Conservation (phyloP, 2,113 vertebrate genomes). For the Trematomus loennbergii region DNA sequence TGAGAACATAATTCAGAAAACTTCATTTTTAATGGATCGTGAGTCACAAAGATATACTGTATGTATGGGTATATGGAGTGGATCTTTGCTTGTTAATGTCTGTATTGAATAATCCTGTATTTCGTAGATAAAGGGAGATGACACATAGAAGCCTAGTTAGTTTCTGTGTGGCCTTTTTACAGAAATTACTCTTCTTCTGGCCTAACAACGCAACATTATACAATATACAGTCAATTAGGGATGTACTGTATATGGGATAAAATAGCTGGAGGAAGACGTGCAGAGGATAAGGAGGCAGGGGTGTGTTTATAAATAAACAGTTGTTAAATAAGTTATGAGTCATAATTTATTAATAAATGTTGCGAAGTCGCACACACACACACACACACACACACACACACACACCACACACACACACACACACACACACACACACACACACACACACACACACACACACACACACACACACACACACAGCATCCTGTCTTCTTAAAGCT, state of each 20-base stretch:
- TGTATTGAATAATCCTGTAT: neutral
- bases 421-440: neutral
- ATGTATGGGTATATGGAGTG: neutral
- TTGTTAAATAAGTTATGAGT: conserved; percentile 75
- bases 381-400: conserved; percentile 16
- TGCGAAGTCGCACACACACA: conserved; percentile 13
- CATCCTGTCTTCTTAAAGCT: conserved; percentile 59
- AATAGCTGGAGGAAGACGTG: conserved; percentile 15
- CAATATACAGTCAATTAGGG: neutral
- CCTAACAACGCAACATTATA: conserved; percentile 2
- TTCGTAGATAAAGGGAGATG: neutral
- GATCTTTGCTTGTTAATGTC: neutral
- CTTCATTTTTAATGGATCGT: neutral
- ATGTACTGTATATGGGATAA: neutral
- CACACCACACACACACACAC: conserved; percentile 18
- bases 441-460: neutral
- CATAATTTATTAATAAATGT: conserved; percentile 72
- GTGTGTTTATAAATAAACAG: conserved; percentile 69
- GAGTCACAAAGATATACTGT: no score
- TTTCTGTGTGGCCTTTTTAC: neutral
- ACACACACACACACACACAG: neutral
- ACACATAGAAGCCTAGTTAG: neutral
- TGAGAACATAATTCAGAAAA: conserved; percentile 18
- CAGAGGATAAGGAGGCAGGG: conserved; percentile 3
- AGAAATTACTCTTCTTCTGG: neutral